Percentiles rank a stretch among this genome's conserved stretches.
Evolutionary conservation across 2,797 vertebrate genomes (phyloP).

Genomic region (Onychomys leucogaster): DNA sequence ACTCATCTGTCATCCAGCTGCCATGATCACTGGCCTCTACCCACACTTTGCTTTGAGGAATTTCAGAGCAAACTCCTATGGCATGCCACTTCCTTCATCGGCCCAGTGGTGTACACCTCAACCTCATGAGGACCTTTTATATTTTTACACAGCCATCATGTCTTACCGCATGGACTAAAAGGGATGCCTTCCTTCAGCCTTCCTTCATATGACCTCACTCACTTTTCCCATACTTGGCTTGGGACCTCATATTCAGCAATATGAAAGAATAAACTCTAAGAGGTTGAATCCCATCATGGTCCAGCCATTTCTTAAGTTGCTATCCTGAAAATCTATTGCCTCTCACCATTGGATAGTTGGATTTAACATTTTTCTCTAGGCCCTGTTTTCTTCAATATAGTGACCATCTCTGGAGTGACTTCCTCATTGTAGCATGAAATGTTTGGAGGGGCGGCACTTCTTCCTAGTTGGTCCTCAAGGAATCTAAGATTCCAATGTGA

Average conservation of each 20-base stretch:
- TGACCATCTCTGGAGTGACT: background rate
- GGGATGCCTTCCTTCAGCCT: background rate
- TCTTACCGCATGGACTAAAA: background rate
- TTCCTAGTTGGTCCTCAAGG: background rate
- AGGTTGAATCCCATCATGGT: background rate
- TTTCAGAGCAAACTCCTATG: background rate
- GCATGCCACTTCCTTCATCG: background rate
- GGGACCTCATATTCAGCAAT: background rate
- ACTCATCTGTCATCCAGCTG: background rate
- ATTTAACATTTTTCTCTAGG: background rate
- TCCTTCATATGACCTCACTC: background rate
- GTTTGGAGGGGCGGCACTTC: background rate
- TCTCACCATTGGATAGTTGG: background rate
- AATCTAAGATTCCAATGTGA: background rate
- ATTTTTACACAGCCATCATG: background rate
- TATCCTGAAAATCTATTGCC: background rate
- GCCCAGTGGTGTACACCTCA: background rate
- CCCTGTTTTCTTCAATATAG: background rate
- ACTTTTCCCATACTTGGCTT: background rate
- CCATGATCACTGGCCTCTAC: background rate
- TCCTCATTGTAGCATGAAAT: slow-evolving; percentile 25
- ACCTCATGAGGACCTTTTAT: background rate
- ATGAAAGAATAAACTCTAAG: background rate
- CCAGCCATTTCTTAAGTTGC: background rate
- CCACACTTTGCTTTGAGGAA: background rate